A percentile compares a stretch with the other conserved stretches of the same genome.
Conservation (phyloP, 2,797 vertebrate species). For the Halcyon smyrnensis region DNA sequence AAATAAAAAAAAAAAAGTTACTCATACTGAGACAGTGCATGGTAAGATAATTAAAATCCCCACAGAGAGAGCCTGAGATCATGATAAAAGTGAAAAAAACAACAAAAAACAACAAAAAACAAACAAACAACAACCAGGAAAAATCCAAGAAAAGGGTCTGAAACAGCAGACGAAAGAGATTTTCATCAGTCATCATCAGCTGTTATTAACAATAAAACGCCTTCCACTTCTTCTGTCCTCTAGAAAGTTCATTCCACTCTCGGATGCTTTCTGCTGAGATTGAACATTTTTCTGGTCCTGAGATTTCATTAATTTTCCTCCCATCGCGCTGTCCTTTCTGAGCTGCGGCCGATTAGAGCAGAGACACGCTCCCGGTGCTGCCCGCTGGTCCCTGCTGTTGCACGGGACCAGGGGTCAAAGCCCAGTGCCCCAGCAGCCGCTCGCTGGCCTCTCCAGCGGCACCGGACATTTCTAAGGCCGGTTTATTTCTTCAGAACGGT, state of each 20-base stretch:
- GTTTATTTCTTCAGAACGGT: accelerated
- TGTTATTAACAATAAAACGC: neutral
- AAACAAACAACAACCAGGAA: neutral
- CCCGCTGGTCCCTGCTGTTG: no score
- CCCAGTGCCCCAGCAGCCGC: accelerated
- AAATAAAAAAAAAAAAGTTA: slow-evolving; percentile 12
- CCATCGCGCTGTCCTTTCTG: neutral
- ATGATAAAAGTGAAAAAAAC: neutral
- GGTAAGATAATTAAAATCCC: slow-evolving; percentile 38
- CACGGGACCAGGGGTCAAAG: neutral
- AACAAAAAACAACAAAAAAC: neutral
- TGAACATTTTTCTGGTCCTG: neutral
- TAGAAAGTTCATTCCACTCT: neutral
- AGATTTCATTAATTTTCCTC: neutral
- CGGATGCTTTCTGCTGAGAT: neutral
- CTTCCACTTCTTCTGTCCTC: neutral
- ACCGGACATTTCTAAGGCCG: no score
- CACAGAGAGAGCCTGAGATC: neutral
- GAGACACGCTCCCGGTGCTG: accelerated
- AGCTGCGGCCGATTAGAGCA: neutral
- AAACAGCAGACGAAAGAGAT: slow-evolving; percentile 34
- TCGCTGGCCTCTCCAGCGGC: neutral
- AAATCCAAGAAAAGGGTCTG: neutral
- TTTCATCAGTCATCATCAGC: neutral
- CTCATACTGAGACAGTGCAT: slow-evolving; percentile 15